phyloP scores from a whole-genome alignment of 2,888 invertebrate genomes.

The Colletes collaris region DNA sequence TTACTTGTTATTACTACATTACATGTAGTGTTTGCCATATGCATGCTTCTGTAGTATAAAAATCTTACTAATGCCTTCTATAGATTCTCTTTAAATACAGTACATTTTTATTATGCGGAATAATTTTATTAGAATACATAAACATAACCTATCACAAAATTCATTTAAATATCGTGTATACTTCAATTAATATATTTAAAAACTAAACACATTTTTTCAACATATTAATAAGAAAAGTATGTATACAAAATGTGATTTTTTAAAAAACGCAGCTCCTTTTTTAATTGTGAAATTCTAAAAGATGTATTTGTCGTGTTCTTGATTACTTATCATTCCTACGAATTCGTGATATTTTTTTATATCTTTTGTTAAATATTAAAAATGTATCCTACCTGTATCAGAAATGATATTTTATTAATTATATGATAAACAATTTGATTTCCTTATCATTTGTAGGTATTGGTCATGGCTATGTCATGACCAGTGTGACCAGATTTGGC shows the following conservation, averaged over 20 bases:
- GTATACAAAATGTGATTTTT: not conserved
- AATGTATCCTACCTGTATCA: slow-evolving; percentile 60
- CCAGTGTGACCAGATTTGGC: not conserved
- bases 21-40: slow-evolving; percentile 2
- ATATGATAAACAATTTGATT: slow-evolving; percentile 59
- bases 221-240: not conserved
- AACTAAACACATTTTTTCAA: not conserved
- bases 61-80: not conserved
- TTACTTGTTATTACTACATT: not conserved
- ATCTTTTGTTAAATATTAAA: slow-evolving; percentile 40
- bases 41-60: slow-evolving; percentile 1
- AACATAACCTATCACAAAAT: slow-evolving; percentile 40
- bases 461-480: slow-evolving; percentile 35
- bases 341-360: slow-evolving; percentile 22
- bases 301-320: not conserved
- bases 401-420: slow-evolving; percentile 58
- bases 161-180: not conserved
- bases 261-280: slow-evolving; percentile 9
- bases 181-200: not conserved
- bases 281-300: not conserved
- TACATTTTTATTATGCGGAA: slow-evolving; percentile 2
- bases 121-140: slow-evolving; percentile 27
- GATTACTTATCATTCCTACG: slow-evolving; percentile 22
- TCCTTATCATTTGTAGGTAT: slow-evolving; percentile 65
- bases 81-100: not conserved